Base-by-base conservation (phyloP, 2,113 vertebrate species). In the Alouatta palliata region DNA sequence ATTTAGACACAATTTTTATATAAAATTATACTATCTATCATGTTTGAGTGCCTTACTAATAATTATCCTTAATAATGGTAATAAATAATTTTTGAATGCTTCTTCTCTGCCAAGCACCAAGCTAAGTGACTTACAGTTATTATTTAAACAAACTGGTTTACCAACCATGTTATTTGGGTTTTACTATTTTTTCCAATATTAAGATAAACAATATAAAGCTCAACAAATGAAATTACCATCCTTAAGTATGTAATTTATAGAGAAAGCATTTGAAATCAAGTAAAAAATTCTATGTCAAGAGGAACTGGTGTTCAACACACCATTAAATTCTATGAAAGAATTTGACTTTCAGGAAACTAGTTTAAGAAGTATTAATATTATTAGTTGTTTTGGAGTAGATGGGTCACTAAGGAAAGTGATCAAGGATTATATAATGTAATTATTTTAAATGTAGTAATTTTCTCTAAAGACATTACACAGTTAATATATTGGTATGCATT, bases 61-160 rank as follows among this genome's bases (percentile, higher is more conserved):
- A 90, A 89, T 85, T 32, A 94, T 71, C 19, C 61, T 54, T 95
- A 96, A 47, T 86, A 75, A 70, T 47, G 37, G 16, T 37, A 79
- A 73, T 91, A 91, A 87, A 83, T 96, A 52, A 88, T 64, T 83
- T 86, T 87, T 84, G 52, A 77, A 61, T 82, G 56, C 11, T 91
- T 3, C 30, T 80, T 88, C 47, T 87, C 17, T 93, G 70, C 52
- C 76, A 95, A 49, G 17, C 8, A 87, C 0, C 45, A 56, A 71
- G 7, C 8, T 90, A 71, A 73, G 21, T 73, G 54, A 3, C 47
- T 75, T 76, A 27, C 21, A 73, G n/a, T 66, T 83, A 89, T 49
- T 87, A 94, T 66, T 25, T 79, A 61, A 87, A 61, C 4, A 97
- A 90, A 87, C 47, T 95, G 23, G 71, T 45, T 86, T 87, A 45